Conservation (phyloP, 2,888 invertebrate species). For the Eurytoma adleriae region DNA sequence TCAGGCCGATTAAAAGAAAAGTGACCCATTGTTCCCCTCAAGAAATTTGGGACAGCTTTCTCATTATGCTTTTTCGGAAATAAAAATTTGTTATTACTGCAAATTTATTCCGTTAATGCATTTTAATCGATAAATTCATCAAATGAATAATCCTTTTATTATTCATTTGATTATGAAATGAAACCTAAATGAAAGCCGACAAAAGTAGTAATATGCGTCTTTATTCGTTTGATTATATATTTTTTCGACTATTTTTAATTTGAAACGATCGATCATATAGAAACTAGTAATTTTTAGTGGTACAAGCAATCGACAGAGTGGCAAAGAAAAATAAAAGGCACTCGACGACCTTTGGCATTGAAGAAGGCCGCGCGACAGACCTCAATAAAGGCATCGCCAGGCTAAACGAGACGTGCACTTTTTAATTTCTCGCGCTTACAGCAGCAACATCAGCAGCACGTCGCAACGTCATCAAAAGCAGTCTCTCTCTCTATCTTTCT, state of each 20-base stretch:
- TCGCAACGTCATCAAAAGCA: background rate
- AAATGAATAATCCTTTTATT: too few species aligned
- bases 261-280: too few species aligned
- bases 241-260: too few species aligned
- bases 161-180: too few species aligned
- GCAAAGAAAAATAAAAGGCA: conserved; percentile 24
- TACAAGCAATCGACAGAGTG: background rate
- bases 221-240: too few species aligned
- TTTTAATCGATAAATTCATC: too few species aligned
- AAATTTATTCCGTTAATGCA: background rate
- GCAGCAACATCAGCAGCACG: too few species aligned
- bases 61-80: conserved; percentile 2
- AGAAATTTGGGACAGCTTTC: conserved; percentile 24
- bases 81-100: conserved; percentile 16
- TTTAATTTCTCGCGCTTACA: background rate
- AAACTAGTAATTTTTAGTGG: background rate
- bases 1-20: conserved; percentile 43
- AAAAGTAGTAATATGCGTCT: too few species aligned
- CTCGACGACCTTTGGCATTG: conserved; percentile 31
- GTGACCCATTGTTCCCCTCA: conserved; percentile 17
- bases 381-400: conserved; percentile 24
- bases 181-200: too few species aligned
- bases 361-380: conserved; percentile 16
- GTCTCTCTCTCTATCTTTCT: background rate
- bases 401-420: background rate